Base-by-base conservation (phyloP, 1,140 invertebrate genomes). In the Trichogramma pretiosum region DNA sequence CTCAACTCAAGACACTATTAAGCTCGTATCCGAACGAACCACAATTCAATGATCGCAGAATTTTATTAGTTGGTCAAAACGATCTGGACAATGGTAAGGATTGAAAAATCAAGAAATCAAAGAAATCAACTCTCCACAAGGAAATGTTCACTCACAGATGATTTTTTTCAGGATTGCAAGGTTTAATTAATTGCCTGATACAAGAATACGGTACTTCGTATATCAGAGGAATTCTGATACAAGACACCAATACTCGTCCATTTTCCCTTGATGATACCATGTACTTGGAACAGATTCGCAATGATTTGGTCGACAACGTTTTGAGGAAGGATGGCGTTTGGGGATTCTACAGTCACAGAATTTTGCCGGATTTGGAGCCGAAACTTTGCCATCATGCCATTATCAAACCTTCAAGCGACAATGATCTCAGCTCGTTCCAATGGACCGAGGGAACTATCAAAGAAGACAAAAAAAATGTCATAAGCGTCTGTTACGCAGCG, bases 341-440 rank as follows among this genome's bases (percentile, higher is more conserved):
- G 77, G n/a, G 88, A 88, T n/a, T 81, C 22, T 85, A 89, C 52
- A 80, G 90, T 50, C 79, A 89, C 61, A 60, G 84, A 10, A 59
- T 74, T 5, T 53, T 84, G 1, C 62, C 67, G 17, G 65, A 68
- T 17, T 36, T 68, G 10, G 52, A 68, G 33, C 67, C 68, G 8
- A 64, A 74, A 11, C 61, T 56, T 30, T 70, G 70, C 1, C 60
- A 76, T 42, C 84, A 95, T 70, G 84, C 81, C 62, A 79, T 85
- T 0, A 89, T 93, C 65, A 79, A 85, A 1, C 54, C 78, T 2
- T 82, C 83, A 7, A 77, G 83, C 55, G 90, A n/a, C n/a, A n/a
- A 92, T 40, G 93, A 97, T 64, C 68, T 97, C 14, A 85, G 85
- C 0, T 85, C 85, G 35, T 62, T 97, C 2, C 78, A 69, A 13